Conservation (phyloP, 2,113 vertebrate species). For the Anguilla rostrata region DNA sequence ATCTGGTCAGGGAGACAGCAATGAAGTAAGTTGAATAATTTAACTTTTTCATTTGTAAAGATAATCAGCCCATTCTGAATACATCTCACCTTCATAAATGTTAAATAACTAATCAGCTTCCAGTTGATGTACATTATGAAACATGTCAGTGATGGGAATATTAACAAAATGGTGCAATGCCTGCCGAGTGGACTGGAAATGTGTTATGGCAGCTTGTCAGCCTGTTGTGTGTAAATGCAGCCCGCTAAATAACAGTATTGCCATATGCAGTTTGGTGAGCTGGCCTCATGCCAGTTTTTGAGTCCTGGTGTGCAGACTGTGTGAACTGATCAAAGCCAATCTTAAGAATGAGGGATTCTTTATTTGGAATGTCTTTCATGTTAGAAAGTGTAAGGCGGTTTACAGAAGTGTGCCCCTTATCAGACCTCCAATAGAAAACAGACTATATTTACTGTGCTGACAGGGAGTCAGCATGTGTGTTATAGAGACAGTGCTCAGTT, state of each 20-base stretch:
- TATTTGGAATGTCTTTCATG: too few species aligned
- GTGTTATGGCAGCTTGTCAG: constrained; percentile 80
- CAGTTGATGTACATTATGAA: constrained; percentile 99
- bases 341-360: constrained; percentile 50
- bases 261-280: constrained; percentile 79
- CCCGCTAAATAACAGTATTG: constrained; percentile 81
- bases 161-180: constrained; percentile 85
- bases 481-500: too few species aligned
- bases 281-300: constrained; percentile 62
- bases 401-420: too few species aligned
- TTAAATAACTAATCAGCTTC: constrained; percentile 99
- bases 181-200: constrained; percentile 78
- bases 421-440: too few species aligned
- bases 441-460: too few species aligned
- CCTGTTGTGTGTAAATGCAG: constrained; percentile 71
- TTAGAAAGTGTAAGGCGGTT: too few species aligned
- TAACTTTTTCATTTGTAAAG: constrained; percentile 99
- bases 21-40: constrained; percentile 88
- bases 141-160: constrained; percentile 89
- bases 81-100: constrained; percentile 99
- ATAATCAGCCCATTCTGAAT: constrained; percentile 98
- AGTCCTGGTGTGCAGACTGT: neutral
- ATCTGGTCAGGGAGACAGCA: constrained; percentile 56
- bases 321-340: constrained; percentile 38
- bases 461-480: too few species aligned